Percentiles rank a stretch among this genome's conserved stretches.
Conservation (phyloP, 2,888 invertebrate genomes). For the Amiota mariae region DNA sequence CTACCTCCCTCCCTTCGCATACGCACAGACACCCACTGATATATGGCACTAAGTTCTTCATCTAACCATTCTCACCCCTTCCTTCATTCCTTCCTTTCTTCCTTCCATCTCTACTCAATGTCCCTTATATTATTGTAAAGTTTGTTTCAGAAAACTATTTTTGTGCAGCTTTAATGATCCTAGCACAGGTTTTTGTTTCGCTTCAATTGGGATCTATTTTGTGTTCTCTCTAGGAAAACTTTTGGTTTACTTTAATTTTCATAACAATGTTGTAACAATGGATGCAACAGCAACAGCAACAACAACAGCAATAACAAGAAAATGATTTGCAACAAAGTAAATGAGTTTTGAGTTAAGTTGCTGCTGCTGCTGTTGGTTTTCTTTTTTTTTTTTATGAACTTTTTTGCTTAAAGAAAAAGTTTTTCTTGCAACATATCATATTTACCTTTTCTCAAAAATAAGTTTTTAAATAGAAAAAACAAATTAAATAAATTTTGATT, state of each 20-base stretch:
- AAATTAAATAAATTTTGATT: too few relatives aligned
- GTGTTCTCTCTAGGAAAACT: background rate
- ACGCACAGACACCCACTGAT: conserved; percentile 12
- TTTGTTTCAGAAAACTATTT: conserved; percentile 52
- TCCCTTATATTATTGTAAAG: too few relatives aligned
- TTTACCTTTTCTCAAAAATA: too few relatives aligned
- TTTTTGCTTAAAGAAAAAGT: too few relatives aligned
- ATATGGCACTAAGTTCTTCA: conserved; percentile 4
- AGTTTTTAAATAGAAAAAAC: too few relatives aligned
- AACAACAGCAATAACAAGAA: background rate
- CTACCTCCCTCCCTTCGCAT: too few relatives aligned
- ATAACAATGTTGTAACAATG: conserved; percentile 17
- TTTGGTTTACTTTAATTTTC: conserved; percentile 21
- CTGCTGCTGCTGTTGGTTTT: too few relatives aligned
- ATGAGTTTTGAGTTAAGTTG: too few relatives aligned
- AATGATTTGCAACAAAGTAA: background rate
- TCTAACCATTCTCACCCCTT: background rate
- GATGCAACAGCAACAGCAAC: conserved; percentile 4
- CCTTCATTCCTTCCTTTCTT: conserved; percentile 29
- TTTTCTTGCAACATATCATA: too few relatives aligned
- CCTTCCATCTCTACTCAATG: conserved; percentile 39
- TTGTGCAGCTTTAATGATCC: conserved; percentile 59
- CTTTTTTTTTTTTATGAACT: too few relatives aligned
- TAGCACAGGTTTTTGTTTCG: conserved; percentile 8
- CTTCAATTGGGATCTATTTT: background rate